Evolutionary conservation across 2,113 vertebrate species (phyloP).

Genomic region (Pagrus major): DNA sequence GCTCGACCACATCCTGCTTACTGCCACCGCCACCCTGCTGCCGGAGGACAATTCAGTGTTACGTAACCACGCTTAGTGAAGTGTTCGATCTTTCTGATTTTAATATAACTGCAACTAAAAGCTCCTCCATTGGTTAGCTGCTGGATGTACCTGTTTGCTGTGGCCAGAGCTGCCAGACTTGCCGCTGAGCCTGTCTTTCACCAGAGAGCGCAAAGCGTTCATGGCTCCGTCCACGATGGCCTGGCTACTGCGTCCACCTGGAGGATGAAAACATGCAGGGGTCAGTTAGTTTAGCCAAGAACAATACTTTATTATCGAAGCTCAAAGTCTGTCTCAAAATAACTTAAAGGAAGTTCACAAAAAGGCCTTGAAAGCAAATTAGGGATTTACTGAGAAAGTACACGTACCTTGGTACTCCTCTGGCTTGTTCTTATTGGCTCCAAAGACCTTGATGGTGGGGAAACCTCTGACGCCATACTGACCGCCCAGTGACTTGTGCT

Average conservation of each 20-base stretch:
- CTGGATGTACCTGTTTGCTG: constrained; percentile 86
- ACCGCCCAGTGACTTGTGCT: constrained; percentile 93
- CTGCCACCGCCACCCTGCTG: constrained; percentile 80
- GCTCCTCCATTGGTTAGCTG: rapidly evolving
- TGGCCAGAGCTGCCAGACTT: constrained; percentile 87
- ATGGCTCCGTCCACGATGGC: constrained; percentile 94
- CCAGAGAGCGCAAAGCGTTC: constrained; percentile 87
- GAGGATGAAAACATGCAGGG: background rate
- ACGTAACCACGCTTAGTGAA: background rate
- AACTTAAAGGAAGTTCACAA: background rate
- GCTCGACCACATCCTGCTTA: constrained; percentile 92
- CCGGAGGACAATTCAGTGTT: constrained; percentile 50
- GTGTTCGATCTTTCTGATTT: background rate
- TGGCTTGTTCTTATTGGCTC: constrained; percentile 94
- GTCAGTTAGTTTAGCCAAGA: background rate
- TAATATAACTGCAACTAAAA: background rate
- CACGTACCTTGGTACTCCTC: constrained; percentile 96
- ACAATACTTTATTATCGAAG: background rate
- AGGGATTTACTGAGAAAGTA: background rate
- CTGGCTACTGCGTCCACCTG: constrained; percentile 93
- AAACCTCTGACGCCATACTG: constrained; percentile 94
- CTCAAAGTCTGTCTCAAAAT: background rate
- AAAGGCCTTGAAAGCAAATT: background rate
- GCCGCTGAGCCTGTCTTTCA: constrained; percentile 91
- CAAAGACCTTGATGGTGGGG: constrained; percentile 98